Percentiles rank a stretch among this genome's conserved stretches.
phyloP scores from a whole-genome alignment of 2,113 vertebrate species.

The Puma concolor region DNA sequence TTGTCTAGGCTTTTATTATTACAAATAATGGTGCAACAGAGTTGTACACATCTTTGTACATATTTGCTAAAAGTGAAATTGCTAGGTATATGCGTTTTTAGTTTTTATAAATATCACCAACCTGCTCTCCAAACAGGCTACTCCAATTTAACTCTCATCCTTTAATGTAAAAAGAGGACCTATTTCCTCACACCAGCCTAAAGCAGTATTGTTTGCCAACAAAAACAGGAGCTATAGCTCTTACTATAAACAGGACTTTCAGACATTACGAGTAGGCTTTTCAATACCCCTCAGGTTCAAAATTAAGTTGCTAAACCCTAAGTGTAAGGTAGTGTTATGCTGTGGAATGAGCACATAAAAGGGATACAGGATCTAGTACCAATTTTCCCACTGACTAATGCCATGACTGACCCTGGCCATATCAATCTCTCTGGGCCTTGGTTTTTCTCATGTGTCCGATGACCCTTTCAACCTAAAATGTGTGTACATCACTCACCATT shows the following conservation, averaged over 20 bases:
- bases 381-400: neutral
- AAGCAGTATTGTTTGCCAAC: neutral
- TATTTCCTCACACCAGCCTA: neutral
- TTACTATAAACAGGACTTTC: neutral
- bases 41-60: neutral
- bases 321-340: neutral
- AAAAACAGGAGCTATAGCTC: neutral
- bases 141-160: neutral
- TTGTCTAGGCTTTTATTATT: neutral
- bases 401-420: neutral
- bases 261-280: neutral
- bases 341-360: neutral
- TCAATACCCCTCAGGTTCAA: neutral
- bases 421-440: neutral
- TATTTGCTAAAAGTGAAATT: neutral
- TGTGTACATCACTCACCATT: neutral
- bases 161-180: neutral
- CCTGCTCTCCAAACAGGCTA: neutral
- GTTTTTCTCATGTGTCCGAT: neutral
- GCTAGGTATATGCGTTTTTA: neutral
- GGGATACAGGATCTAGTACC: neutral
- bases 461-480: neutral
- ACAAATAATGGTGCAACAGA: conserved; percentile 1
- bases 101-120: neutral
- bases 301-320: conserved; percentile 15